These are phyloP conservation scores for Lasius platythorax DNA, from an alignment of 2,888 invertebrate genomes.

Conservation along the genomic window DNA sequence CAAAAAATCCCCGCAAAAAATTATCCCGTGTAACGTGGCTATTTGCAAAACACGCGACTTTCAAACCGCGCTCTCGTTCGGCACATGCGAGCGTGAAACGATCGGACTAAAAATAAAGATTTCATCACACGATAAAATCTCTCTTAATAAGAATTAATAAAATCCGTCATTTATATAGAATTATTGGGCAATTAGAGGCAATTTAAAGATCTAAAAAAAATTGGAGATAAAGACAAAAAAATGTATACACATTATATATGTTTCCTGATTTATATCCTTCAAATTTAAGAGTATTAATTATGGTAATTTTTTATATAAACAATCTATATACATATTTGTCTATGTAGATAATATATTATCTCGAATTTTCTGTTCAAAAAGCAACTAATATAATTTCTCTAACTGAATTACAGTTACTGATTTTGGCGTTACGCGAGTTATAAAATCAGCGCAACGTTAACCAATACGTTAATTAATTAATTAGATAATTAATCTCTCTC, in stretches of 20 bases:
- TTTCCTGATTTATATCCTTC: constrained; percentile 1
- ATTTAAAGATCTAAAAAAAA: not conserved
- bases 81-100: not conserved
- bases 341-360: not conserved
- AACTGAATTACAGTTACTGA: not conserved
- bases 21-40: constrained; percentile 42
- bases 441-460: not conserved
- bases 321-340: not conserved
- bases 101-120: constrained; percentile 23
- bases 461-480: constrained; percentile 22
- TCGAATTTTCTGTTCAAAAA: not conserved
- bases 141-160: not conserved
- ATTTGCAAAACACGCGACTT: constrained; percentile 34
- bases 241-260: not conserved
- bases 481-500: constrained; percentile 5
- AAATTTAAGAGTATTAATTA: not conserved
- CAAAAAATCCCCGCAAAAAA: constrained; percentile 50
- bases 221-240: not conserved
- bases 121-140: not conserved
- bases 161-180: not conserved
- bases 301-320: not conserved
- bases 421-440: not conserved
- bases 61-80: constrained; percentile 23
- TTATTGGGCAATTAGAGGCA: not conserved
- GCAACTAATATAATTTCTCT: not conserved